Percentiles rank a stretch among this genome's conserved stretches.
Evolutionary conservation across 2,888 invertebrate genomes (phyloP).

Genomic region (Aphrophora alni): DNA sequence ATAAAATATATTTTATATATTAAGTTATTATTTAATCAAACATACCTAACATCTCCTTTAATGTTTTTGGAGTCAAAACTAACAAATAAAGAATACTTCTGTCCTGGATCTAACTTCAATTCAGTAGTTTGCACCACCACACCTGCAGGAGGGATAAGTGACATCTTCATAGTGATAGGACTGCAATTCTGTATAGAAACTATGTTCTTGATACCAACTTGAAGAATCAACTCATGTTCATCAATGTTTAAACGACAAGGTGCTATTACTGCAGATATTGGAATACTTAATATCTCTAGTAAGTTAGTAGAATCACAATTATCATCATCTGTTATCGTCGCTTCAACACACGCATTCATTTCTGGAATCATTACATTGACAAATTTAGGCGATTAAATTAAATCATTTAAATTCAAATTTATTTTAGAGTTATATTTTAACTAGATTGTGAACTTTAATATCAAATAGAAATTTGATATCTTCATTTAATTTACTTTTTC

Average conservation of each 20-base stretch:
- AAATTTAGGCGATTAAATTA: neutral
- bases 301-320: neutral
- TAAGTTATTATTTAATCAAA: neutral
- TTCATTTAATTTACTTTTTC: too few relatives aligned
- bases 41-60: neutral
- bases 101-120: neutral
- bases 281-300: neutral
- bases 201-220: neutral
- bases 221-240: neutral
- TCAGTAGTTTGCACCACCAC: neutral
- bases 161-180: neutral
- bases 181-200: neutral
- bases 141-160: neutral
- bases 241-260: neutral
- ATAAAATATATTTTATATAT: too few relatives aligned
- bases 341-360: neutral
- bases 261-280: neutral
- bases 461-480: too few relatives aligned
- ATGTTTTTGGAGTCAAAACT: neutral
- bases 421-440: too few relatives aligned
- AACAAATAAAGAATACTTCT: neutral
- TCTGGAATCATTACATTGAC: neutral
- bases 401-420: too few relatives aligned
- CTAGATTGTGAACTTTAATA: too few relatives aligned
- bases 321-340: neutral